These are phyloP conservation scores for Diloba caeruleocephala DNA, from an alignment of 2,888 invertebrate species.

Conservation along the genomic window DNA sequence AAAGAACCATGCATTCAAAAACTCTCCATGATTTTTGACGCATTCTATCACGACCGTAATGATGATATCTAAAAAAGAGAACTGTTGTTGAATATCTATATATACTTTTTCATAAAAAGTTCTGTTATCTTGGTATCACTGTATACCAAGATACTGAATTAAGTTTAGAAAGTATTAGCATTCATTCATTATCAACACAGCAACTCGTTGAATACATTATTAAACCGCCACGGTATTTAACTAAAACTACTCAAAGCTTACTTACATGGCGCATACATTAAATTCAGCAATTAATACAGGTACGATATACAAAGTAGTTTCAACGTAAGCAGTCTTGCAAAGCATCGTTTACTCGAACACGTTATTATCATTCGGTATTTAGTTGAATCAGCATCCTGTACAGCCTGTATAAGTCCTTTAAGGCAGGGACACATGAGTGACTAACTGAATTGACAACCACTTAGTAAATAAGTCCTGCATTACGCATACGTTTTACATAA, in stretches of 20 bases:
- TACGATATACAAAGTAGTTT: slow-evolving; percentile 13
- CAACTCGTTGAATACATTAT: slow-evolving; percentile 17
- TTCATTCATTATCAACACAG: slow-evolving; percentile 18
- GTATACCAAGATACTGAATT: slow-evolving; percentile 3
- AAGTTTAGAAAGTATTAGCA: slow-evolving; percentile 29
- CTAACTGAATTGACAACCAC: slow-evolving; percentile 5
- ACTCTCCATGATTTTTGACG: too few relatives aligned
- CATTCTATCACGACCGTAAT: too few relatives aligned
- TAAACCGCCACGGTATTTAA: slow-evolving; percentile 5
- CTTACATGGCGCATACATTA: slow-evolving; percentile 9
- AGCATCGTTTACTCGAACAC: slow-evolving; percentile 57
- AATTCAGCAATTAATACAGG: slow-evolving; percentile 31
- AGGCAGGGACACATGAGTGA: slow-evolving; percentile 19
- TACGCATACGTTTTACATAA: slow-evolving; percentile 31
- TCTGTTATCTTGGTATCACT: too few relatives aligned
- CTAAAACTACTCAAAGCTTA: slow-evolving; percentile 14
- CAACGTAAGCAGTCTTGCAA: slow-evolving; percentile 31
- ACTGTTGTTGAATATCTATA: too few relatives aligned
- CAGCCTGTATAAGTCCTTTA: slow-evolving; percentile 34
- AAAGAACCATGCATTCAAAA: too few relatives aligned
- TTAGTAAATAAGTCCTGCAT: slow-evolving; percentile 18
- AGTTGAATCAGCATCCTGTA: slow-evolving; percentile 60
- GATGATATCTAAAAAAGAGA: too few relatives aligned
- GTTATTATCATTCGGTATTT: slow-evolving; percentile 62
- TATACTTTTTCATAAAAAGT: too few relatives aligned